Evolutionary conservation across 2,888 invertebrate species (phyloP).

Genomic region (Cetonia aurata): DNA sequence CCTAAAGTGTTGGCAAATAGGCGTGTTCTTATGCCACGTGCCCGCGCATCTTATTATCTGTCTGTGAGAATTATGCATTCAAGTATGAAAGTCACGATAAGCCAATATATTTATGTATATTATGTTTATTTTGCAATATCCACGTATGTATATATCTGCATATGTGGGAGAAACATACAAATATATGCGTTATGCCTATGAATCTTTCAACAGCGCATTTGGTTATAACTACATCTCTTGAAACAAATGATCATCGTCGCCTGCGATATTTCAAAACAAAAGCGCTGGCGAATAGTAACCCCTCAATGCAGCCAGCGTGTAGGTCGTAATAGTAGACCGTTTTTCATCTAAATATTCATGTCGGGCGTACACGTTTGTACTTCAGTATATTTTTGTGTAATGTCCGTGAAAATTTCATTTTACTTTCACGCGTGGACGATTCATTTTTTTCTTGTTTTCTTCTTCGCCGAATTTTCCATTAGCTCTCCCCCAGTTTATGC

Average conservation of each 20-base stretch:
- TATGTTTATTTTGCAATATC: too few relatives aligned
- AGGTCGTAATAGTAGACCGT: conserved; percentile 19
- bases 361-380: not conserved
- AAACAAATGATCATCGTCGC: conserved; percentile 14
- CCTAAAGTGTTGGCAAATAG: too few relatives aligned
- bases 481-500: conserved; percentile 10
- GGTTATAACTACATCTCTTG: conserved; percentile 10
- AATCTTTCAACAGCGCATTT: conserved; percentile 21
- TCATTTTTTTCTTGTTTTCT: not conserved
- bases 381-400: conserved; percentile 9
- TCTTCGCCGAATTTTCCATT: conserved; percentile 3
- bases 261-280: conserved; percentile 24
- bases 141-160: not conserved
- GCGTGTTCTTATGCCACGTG: too few relatives aligned
- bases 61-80: too few relatives aligned
- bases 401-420: not conserved
- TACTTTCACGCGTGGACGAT: not conserved
- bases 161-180: conserved; percentile 17
- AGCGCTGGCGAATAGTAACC: conserved; percentile 11
- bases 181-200: conserved; percentile 12
- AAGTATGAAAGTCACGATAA: too few relatives aligned
- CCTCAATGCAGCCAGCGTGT: not conserved
- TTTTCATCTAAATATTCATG: conserved; percentile 32
- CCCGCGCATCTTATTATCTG: too few relatives aligned
- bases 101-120: too few relatives aligned